A percentile compares a stretch with the other conserved stretches of the same genome.
Evolutionary conservation across 1,140 invertebrate genomes (phyloP).

Genomic region (Pomacea maculata): DNA sequence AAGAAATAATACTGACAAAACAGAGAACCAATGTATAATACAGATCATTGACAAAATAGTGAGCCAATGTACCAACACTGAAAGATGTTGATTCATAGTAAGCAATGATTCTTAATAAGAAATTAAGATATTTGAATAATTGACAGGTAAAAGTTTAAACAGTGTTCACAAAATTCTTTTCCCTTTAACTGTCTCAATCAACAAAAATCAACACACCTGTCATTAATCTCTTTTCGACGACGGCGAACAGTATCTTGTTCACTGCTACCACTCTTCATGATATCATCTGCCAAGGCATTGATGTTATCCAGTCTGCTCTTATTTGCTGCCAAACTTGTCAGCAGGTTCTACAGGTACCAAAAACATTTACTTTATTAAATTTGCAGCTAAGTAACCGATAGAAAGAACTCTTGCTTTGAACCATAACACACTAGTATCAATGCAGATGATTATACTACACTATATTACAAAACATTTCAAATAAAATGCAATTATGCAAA

Average conservation of each 20-base stretch:
- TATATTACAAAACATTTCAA: too few relatives aligned
- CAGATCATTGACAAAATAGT: too few relatives aligned
- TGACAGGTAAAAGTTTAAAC: too few relatives aligned
- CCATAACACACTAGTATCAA: too few relatives aligned
- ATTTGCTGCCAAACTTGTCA: conserved; percentile 93
- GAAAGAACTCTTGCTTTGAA: too few relatives aligned
- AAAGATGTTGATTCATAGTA: not conserved
- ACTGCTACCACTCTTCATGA: conserved; percentile 85
- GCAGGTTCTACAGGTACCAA: conserved; percentile 77
- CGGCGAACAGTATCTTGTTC: conserved; percentile 82
- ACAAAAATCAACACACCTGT: conserved; percentile 72
- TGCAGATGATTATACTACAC: too few relatives aligned
- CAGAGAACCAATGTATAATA: not conserved
- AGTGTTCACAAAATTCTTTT: not conserved
- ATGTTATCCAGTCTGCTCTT: conserved; percentile 89
- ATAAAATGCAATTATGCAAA: too few relatives aligned
- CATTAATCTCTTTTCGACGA: conserved; percentile 84
- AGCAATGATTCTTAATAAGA: not conserved
- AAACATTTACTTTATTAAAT: not conserved
- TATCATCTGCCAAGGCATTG: conserved; percentile 86
- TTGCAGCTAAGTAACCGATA: too few relatives aligned
- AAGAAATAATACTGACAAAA: too few relatives aligned
- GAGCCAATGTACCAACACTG: not conserved
- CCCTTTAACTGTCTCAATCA: not conserved
- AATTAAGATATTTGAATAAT: too few relatives aligned